Percentiles rank a stretch among this genome's conserved stretches.
Evolutionary conservation across 2,888 invertebrate genomes (phyloP).

Genomic region (Pseudolycoriella hygida): DNA sequence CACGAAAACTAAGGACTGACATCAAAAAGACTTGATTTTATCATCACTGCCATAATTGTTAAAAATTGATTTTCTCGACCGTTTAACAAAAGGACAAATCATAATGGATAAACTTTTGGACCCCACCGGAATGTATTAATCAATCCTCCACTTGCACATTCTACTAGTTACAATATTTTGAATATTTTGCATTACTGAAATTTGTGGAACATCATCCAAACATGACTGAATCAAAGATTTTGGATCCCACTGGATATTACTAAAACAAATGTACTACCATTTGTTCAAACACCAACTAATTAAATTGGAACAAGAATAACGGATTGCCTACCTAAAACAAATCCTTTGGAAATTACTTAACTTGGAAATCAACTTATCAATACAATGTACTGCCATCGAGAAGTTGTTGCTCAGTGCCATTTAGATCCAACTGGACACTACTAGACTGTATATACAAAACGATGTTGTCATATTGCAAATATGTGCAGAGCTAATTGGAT

Average conservation of each 20-base stretch:
- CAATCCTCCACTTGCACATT: no score
- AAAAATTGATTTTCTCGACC: slow-evolving; percentile 2
- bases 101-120: slow-evolving; percentile 24
- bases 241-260: slow-evolving; percentile 10
- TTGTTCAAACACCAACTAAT: no score
- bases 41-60: neutral
- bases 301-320: no score
- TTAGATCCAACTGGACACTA: slow-evolving; percentile 29
- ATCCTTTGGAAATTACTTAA: slow-evolving; percentile 11
- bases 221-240: slow-evolving; percentile 3
- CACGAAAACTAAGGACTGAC: neutral
- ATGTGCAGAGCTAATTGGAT: neutral
- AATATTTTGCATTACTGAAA: no score
- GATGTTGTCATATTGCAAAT: neutral
- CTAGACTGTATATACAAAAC: slow-evolving; percentile 10
- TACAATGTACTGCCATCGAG: neutral
- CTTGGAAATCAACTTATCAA: neutral
- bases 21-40: slow-evolving; percentile 3
- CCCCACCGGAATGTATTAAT: slow-evolving; percentile 26
- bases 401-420: neutral
- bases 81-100: slow-evolving; percentile 1
- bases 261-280: no score
- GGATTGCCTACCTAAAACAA: no score
- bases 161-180: no score
- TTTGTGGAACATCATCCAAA: slow-evolving; percentile 1